Evolutionary conservation across 2,797 vertebrate species (phyloP).

Genomic region (Crocodylus rhombifer): DNA sequence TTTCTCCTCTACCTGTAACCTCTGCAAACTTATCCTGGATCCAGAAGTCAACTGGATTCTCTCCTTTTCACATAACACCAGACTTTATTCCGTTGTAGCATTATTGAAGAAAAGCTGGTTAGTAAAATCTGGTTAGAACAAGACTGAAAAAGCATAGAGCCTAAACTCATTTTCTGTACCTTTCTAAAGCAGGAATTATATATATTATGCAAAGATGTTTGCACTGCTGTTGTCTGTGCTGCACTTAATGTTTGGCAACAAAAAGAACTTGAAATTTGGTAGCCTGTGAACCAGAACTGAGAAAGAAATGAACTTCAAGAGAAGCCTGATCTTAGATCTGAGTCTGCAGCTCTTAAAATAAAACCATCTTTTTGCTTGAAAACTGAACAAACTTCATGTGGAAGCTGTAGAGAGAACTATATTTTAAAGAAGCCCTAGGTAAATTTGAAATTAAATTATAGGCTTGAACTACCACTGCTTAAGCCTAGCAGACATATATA

Average conservation of each 20-base stretch:
- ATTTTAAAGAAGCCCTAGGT: background rate
- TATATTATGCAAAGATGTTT: background rate
- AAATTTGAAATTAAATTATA: background rate
- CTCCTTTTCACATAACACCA: background rate
- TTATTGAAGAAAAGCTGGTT: background rate
- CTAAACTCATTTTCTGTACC: background rate
- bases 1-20: background rate
- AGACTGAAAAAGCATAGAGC: background rate
- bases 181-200: background rate
- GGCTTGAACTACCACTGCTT: background rate
- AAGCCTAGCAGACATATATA: background rate
- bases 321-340: background rate
- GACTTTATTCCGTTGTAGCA: background rate
- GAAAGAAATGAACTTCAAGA: background rate
- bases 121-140: background rate
- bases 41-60: background rate
- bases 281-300: background rate
- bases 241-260: background rate
- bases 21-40: background rate
- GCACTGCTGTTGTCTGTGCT: background rate
- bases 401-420: background rate
- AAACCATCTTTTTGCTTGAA: background rate
- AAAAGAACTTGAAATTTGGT: background rate
- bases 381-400: background rate
- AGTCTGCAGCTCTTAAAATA: constrained; percentile 4